Percentiles rank a stretch among this genome's conserved stretches.
Evolutionary conservation across 2,888 invertebrate species (phyloP).

Genomic region (Stratiomys singularior): DNA sequence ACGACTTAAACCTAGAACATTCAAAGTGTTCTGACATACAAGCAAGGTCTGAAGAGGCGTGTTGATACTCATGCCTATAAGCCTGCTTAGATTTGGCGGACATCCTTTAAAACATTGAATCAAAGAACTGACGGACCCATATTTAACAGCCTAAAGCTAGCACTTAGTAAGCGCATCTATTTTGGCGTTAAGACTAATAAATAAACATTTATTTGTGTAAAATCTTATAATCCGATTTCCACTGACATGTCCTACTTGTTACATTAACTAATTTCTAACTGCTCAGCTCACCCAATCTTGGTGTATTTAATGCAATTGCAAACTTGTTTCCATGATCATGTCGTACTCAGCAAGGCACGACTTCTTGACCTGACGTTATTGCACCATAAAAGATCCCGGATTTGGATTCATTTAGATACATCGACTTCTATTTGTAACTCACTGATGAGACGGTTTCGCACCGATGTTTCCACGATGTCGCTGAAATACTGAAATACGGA

Average conservation of each 20-base stretch:
- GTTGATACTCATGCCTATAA: too few species aligned
- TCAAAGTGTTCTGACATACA: too few species aligned
- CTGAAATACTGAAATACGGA: constrained; percentile 6
- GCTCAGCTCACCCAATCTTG: too few species aligned
- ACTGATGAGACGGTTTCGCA: constrained; percentile 18
- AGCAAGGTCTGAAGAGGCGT: too few species aligned
- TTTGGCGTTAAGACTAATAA: constrained; percentile 9
- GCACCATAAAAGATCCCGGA: constrained; percentile 42
- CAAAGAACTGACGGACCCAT: too few species aligned
- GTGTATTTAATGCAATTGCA: neutral
- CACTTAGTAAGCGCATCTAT: constrained; percentile 18
- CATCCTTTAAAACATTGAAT: too few species aligned
- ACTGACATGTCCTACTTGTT: constrained; percentile 45
- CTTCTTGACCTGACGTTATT: constrained; percentile 35
- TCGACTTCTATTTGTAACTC: neutral
- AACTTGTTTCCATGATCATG: constrained; percentile 22
- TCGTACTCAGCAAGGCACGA: constrained; percentile 22
- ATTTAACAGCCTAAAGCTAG: neutral
- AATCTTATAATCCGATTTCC: constrained; percentile 42
- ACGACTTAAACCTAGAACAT: too few species aligned
- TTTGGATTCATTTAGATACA: constrained; percentile 9
- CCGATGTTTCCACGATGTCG: neutral
- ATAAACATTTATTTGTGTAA: constrained; percentile 37
- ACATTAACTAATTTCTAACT: too few species aligned
- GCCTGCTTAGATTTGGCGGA: too few species aligned